Percentiles rank a stretch among this genome's conserved stretches.
Conservation (phyloP, 2,888 invertebrate genomes). For the Glaucopsyche alexis region DNA sequence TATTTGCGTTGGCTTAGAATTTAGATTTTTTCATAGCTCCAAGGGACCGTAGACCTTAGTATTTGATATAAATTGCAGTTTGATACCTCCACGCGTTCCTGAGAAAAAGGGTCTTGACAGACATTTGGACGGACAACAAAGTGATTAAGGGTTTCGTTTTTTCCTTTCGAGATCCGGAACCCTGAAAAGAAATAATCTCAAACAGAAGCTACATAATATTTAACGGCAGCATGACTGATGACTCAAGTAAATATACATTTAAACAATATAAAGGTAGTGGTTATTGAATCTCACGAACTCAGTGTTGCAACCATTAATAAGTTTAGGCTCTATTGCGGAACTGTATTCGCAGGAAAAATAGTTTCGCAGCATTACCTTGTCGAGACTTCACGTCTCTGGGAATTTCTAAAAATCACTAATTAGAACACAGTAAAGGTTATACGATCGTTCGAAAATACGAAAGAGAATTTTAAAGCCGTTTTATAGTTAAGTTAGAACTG, state of each 20-base stretch:
- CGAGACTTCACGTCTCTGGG: slow-evolving; percentile 8
- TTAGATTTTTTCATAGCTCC: no score
- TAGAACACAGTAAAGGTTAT: not conserved
- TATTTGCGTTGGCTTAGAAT: no score
- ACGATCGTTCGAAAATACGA: not conserved
- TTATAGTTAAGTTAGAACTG: no score
- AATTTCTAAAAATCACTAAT: slow-evolving; percentile 6
- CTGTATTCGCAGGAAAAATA: slow-evolving; percentile 24
- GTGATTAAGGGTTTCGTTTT: no score
- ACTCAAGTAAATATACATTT: no score
- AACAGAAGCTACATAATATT: not conserved
- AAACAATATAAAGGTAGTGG: slow-evolving; percentile 10
- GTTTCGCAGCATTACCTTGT: slow-evolving; percentile 19
- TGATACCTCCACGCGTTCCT: no score
- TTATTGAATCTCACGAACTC: slow-evolving; percentile 17
- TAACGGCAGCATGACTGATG: no score
- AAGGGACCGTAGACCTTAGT: no score
- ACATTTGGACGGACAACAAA: no score
- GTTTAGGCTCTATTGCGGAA: slow-evolving; percentile 18
- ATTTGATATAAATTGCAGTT: no score
- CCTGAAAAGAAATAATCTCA: not conserved
- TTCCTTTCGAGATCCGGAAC: no score
- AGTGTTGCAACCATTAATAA: not conserved
- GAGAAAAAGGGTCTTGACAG: no score
- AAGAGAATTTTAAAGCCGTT: not conserved